Evolutionary conservation across 2,888 invertebrate species (phyloP).

Genomic region (Gari tellinella): DNA sequence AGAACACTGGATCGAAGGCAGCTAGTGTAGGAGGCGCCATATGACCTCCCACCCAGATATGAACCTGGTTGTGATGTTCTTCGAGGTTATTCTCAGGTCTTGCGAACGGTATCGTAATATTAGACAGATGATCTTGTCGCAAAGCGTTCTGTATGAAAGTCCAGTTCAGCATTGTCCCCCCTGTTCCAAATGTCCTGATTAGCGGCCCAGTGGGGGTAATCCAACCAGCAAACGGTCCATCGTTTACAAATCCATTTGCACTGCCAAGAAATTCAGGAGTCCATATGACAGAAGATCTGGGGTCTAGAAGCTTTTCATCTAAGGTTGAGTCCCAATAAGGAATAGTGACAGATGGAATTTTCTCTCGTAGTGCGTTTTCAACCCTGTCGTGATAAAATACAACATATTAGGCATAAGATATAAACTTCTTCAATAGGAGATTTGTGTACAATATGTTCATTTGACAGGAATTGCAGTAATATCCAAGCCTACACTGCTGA

Average conservation of each 20-base stretch:
- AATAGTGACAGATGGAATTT: constrained; percentile 79
- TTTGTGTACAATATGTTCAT: too few relatives aligned
- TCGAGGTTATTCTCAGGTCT: constrained; percentile 70
- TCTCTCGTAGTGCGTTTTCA: constrained; percentile 72
- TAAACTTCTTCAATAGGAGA: too few relatives aligned
- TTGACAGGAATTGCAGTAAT: too few relatives aligned
- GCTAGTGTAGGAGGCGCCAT: constrained; percentile 70
- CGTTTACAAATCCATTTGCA: constrained; percentile 75
- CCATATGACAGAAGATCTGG: constrained; percentile 82
- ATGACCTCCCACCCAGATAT: constrained; percentile 47
- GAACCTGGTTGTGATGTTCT: constrained; percentile 56
- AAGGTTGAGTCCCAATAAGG: constrained; percentile 84
- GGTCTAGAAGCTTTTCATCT: constrained; percentile 79
- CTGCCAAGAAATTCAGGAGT: constrained; percentile 80
- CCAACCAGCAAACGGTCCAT: constrained; percentile 81
- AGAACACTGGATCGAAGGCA: constrained; percentile 83
- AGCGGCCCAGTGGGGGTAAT: constrained; percentile 61
- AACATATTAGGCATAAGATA: too few relatives aligned
- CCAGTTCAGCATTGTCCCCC: constrained; percentile 62
- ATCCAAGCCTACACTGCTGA: too few relatives aligned
- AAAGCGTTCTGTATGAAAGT: constrained; percentile 56
- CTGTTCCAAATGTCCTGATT: constrained; percentile 60
- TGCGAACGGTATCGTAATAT: constrained; percentile 62
- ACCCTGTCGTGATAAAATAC: constrained; percentile 52
- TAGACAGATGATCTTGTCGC: constrained; percentile 47